Conservation (phyloP, 2,797 vertebrate species). For the Clangula hyemalis region DNA sequence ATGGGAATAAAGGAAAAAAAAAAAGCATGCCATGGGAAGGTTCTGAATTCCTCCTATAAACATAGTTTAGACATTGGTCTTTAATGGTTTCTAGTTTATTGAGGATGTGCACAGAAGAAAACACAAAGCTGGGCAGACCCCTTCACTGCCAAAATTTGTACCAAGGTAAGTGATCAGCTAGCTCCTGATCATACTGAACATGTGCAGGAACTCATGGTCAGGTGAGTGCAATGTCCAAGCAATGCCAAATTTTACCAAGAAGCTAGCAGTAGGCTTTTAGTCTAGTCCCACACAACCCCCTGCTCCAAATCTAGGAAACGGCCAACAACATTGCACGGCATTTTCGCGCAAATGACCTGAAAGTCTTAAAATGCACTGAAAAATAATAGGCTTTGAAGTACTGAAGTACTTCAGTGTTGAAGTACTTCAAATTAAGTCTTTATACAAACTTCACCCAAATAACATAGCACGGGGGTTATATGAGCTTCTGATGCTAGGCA, state of each 20-base stretch:
- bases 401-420: neutral
- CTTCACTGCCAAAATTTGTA: neutral
- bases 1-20: neutral
- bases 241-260: neutral
- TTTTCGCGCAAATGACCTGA: neutral
- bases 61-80: neutral
- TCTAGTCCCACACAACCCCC: neutral
- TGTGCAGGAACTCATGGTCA: neutral
- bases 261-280: neutral
- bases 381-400: neutral
- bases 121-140: neutral
- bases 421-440: neutral
- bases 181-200: neutral
- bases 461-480: neutral
- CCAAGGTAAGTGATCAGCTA: neutral
- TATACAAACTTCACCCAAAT: neutral
- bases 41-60: neutral
- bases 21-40: neutral
- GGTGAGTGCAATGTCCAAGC: neutral
- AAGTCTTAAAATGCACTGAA: neutral
- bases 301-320: neutral
- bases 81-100: neutral
- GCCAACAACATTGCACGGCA: neutral
- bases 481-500: neutral
- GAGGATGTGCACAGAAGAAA: neutral